A percentile compares a stretch with the other conserved stretches of the same genome.
phyloP scores from a whole-genome alignment of 1,140 invertebrate species.

The Babylonia areolata region DNA sequence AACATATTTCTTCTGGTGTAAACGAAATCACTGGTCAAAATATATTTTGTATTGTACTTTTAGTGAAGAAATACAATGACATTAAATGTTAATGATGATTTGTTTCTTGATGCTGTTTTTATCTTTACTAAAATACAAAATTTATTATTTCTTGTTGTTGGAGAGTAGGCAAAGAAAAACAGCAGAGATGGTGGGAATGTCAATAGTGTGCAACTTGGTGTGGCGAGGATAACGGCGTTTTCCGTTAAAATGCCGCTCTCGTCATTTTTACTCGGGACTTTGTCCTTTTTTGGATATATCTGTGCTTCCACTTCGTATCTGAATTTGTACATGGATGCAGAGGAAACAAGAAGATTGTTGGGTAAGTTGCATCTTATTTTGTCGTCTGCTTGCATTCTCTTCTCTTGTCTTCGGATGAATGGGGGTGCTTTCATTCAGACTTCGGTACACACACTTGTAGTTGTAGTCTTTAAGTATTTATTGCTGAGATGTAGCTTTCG shows the following conservation, averaged over 20 bases:
- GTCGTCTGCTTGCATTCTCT: constrained; percentile 13
- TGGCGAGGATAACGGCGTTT: constrained; percentile 42
- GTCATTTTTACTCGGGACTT: constrained; percentile 41
- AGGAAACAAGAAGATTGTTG: constrained; percentile 63
- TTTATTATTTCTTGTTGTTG: background rate
- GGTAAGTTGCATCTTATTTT: constrained; percentile 57
- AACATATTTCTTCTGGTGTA: background rate
- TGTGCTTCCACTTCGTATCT: constrained; percentile 51
- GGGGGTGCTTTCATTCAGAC: background rate
- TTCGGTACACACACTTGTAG: background rate
- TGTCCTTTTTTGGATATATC: constrained; percentile 51
- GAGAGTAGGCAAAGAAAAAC: constrained; percentile 41
- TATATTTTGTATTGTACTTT: too few species aligned
- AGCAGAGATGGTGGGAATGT: constrained; percentile 41
- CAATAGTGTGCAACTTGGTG: constrained; percentile 40
- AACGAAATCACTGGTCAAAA: background rate
- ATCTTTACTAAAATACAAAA: background rate
- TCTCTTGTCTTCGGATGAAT: background rate
- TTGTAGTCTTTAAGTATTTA: background rate
- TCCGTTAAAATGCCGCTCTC: constrained; percentile 51
- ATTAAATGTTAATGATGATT: too few species aligned
- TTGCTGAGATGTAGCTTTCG: background rate
- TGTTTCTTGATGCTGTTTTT: too few species aligned
- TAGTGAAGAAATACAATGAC: too few species aligned
- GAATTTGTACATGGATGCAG: constrained; percentile 65